A percentile compares a stretch with the other conserved stretches of the same genome.
These are phyloP conservation scores for Cepaea hortensis DNA, from an alignment of 2,888 invertebrate genomes.

Conservation along the genomic window DNA sequence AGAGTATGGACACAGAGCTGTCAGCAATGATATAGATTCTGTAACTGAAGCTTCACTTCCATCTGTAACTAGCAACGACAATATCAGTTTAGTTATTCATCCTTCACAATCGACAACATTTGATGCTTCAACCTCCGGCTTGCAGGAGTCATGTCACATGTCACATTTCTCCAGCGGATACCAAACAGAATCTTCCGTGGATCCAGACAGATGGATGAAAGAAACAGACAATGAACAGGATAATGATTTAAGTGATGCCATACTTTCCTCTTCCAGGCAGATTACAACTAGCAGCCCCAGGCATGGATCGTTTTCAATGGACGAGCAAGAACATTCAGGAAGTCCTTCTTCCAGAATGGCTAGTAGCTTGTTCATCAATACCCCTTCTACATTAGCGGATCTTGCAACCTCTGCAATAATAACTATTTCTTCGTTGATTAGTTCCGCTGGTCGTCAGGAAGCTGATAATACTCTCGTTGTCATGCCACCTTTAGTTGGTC, in stretches of 20 bases:
- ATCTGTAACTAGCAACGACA: not conserved
- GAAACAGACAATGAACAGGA: not conserved
- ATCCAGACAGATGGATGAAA: not conserved
- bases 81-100: not conserved
- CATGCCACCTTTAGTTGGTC: not conserved
- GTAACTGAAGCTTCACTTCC: not conserved
- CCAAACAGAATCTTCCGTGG: constrained; percentile 1
- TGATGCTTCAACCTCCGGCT: not conserved
- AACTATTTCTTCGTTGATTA: not conserved
- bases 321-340: not conserved
- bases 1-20: not conserved
- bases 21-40: not conserved
- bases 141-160: not conserved
- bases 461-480: not conserved
- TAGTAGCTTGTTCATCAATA: not conserved
- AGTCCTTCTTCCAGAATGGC: not conserved
- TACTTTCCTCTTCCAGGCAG: not conserved
- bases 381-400: not conserved
- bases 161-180: not conserved
- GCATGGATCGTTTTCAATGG: not conserved
- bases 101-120: not conserved
- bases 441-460: not conserved
- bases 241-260: not conserved
- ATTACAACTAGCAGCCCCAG: not conserved
- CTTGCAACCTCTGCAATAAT: not conserved